Percentiles rank a stretch among this genome's conserved stretches.
phyloP scores from a whole-genome alignment of 2,797 vertebrate genomes.

The Diglossa cyanea region DNA sequence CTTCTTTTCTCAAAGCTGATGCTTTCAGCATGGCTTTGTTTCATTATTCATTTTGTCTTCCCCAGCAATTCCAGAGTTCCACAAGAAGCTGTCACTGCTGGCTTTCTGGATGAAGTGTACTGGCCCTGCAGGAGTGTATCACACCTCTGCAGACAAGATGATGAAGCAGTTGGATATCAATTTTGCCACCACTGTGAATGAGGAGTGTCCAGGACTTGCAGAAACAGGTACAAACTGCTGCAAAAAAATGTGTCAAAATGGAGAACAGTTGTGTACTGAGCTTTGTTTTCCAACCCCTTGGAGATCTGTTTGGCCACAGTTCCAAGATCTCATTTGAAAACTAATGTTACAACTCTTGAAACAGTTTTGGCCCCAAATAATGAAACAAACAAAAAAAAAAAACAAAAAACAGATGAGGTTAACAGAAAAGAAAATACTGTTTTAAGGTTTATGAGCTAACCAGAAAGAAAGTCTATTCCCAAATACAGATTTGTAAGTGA shows the following conservation, averaged over 20 bases:
- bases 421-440: not conserved
- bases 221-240: slow-evolving; percentile 78
- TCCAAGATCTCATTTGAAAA: not conserved
- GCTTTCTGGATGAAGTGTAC: slow-evolving; percentile 93
- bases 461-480: not conserved
- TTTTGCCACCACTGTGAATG: slow-evolving; percentile 81
- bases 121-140: slow-evolving; percentile 83
- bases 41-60: not conserved
- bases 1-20: not conserved
- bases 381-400: not conserved
- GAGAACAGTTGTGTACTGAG: not conserved
- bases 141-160: slow-evolving; percentile 87
- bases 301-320: not conserved
- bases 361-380: not conserved
- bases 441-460: not conserved
- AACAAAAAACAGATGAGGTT: not conserved
- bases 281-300: not conserved
- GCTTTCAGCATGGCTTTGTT: not conserved
- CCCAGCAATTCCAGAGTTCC: slow-evolving; percentile 87
- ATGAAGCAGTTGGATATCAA: slow-evolving; percentile 84
- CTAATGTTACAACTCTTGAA: not conserved
- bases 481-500: not conserved
- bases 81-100: slow-evolving; percentile 83
- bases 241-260: not conserved
- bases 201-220: slow-evolving; percentile 77